A percentile compares a stretch with the other conserved stretches of the same genome.
Evolutionary conservation across 2,797 vertebrate genomes (phyloP).

Genomic region (Pseudomugil tenellus): DNA sequence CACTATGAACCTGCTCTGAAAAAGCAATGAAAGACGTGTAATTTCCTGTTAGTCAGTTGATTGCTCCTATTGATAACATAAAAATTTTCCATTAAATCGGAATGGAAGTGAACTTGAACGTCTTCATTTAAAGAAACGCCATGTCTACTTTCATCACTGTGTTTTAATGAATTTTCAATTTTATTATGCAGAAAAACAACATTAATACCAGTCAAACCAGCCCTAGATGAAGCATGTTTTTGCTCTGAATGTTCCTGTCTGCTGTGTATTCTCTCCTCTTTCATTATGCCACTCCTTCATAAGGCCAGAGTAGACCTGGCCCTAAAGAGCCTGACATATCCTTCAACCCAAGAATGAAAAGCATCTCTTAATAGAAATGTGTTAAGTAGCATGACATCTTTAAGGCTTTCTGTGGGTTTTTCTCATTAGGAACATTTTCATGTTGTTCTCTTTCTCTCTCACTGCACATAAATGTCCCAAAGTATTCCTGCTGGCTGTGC

Average conservation of each 20-base stretch:
- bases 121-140: conserved; percentile 10
- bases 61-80: conserved; percentile 22
- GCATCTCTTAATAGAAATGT: conserved; percentile 42
- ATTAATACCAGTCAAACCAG: conserved; percentile 13
- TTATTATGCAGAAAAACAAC: conserved; percentile 15
- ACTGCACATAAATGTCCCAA: conserved; percentile 8
- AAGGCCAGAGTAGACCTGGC: conserved; percentile 30
- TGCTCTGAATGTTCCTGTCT: conserved; percentile 15
- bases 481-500: conserved; percentile 8
- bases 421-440: conserved; percentile 28
- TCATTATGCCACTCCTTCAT: conserved; percentile 24
- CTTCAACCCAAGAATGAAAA: conserved; percentile 46
- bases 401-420: conserved; percentile 12
- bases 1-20: conserved; percentile 19
- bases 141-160: not conserved
- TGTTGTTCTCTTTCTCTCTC: not conserved
- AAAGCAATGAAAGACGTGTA: conserved; percentile 11
- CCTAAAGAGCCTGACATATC: conserved; percentile 38
- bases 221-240: conserved; percentile 16
- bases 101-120: conserved; percentile 6
- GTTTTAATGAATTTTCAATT: conserved; percentile 23
- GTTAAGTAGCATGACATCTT: conserved; percentile 31
- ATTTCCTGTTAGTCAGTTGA: conserved; percentile 19
- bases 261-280: not conserved
- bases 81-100: conserved; percentile 14